Percentiles rank a stretch among this genome's conserved stretches.
Conservation (phyloP, 2,113 vertebrate genomes). For the Pteronura brasiliensis region DNA sequence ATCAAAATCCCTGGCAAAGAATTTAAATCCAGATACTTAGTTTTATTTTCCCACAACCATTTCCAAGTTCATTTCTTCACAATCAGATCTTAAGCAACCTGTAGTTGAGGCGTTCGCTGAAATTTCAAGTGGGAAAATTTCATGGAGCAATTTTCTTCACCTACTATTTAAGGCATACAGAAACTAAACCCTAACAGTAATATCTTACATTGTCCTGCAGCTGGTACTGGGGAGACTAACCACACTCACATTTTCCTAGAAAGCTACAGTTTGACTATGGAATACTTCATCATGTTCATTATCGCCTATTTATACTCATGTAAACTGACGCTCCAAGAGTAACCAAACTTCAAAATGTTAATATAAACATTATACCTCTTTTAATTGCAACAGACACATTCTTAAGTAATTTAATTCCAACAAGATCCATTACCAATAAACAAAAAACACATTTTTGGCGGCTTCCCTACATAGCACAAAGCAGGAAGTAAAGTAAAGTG, state of each 20-base stretch:
- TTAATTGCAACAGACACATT: slow-evolving; percentile 85
- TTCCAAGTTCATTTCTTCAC: background rate
- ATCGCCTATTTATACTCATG: slow-evolving; percentile 80
- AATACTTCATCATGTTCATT: slow-evolving; percentile 82
- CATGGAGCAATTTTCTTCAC: background rate
- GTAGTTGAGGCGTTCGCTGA: background rate
- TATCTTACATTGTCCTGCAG: slow-evolving; percentile 54
- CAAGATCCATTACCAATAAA: slow-evolving; percentile 79
- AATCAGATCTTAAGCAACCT: background rate
- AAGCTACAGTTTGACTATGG: slow-evolving; percentile 76
- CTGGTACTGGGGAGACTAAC: slow-evolving; percentile 49
- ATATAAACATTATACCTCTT: slow-evolving; percentile 84
- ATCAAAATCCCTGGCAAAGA: background rate
- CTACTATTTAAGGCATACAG: slow-evolving; percentile 57
- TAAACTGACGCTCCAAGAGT: slow-evolving; percentile 81
- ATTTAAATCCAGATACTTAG: background rate
- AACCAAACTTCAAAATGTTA: slow-evolving; percentile 84
- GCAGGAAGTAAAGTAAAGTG: background rate
- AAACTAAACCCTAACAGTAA: slow-evolving; percentile 51
- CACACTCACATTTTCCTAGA: slow-evolving; percentile 79
- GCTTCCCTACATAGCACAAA: slow-evolving; percentile 59
- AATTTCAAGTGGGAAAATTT: background rate
- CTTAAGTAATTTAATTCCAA: slow-evolving; percentile 83
- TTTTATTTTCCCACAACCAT: background rate
- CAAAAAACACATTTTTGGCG: slow-evolving; percentile 75